A percentile compares a stretch with the other conserved stretches of the same genome.
phyloP scores from a whole-genome alignment of 37 sponge, comb jelly and placozoan genomes.

The Trichoplax adhaerens region DNA sequence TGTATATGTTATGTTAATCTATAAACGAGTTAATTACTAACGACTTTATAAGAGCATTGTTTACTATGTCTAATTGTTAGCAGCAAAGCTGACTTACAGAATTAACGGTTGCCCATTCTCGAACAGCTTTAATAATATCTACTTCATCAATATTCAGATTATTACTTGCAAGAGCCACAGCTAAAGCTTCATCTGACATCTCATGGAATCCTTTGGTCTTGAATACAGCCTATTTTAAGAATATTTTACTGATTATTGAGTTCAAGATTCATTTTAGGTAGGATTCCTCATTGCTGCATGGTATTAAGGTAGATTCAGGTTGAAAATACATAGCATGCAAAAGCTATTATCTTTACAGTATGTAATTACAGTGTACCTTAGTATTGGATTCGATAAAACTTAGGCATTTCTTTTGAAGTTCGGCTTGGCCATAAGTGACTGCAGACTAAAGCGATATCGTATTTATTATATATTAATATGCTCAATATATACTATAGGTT shows the following conservation, averaged over 20 bases:
- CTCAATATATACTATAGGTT: no score
- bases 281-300: no score
- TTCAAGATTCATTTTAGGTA: no score
- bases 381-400: slow-evolving; percentile 66
- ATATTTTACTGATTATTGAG: no score
- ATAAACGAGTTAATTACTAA: background rate
- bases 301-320: no score
- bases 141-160: slow-evolving; percentile 71
- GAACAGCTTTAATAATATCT: slow-evolving; percentile 69
- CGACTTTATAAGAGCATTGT: background rate
- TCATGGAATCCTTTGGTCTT: slow-evolving; percentile 77
- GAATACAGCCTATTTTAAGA: slow-evolving; percentile 33
- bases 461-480: no score
- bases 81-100: slow-evolving; percentile 39
- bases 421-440: slow-evolving; percentile 75
- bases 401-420: slow-evolving; percentile 79
- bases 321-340: no score
- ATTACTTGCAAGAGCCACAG: slow-evolving; percentile 62
- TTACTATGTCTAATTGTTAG: background rate
- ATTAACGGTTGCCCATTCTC: slow-evolving; percentile 89
- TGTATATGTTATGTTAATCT: background rate
- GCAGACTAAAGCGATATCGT: slow-evolving; percentile 46
- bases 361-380: slow-evolving; percentile 17
- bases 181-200: slow-evolving; percentile 79
- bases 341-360: no score